phyloP scores from a whole-genome alignment of 1,140 invertebrate genomes.

The Lycorma delicatula region DNA sequence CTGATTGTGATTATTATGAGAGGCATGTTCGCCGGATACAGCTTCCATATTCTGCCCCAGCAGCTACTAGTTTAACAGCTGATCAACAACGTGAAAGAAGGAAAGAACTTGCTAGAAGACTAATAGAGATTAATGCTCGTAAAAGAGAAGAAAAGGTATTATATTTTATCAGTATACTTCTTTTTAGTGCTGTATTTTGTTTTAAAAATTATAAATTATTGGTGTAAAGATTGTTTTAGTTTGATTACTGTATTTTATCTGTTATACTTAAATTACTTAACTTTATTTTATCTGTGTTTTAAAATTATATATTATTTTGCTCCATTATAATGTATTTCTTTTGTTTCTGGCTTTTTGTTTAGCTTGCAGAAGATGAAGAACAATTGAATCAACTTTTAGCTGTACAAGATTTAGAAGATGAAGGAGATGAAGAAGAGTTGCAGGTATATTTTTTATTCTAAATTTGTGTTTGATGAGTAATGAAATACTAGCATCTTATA shows the following conservation, averaged over 20 bases:
- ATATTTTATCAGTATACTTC: no score
- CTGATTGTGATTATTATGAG: slow-evolving; percentile 73
- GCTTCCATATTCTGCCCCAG: slow-evolving; percentile 60
- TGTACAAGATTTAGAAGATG: slow-evolving; percentile 70
- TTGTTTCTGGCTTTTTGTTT: slow-evolving; percentile 25
- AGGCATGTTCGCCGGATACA: slow-evolving; percentile 75
- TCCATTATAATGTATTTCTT: no score
- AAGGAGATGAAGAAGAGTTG: slow-evolving; percentile 67
- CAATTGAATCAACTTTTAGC: slow-evolving; percentile 67
- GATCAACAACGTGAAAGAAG: slow-evolving; percentile 82
- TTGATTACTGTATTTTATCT: no score
- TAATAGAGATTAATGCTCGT: slow-evolving; percentile 77
- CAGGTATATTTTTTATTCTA: no score
- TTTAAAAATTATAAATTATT: no score
- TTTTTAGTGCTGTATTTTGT: no score
- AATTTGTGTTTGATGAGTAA: no score
- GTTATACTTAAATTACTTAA: no score
- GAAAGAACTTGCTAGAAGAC: slow-evolving; percentile 66
- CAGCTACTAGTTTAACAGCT: slow-evolving; percentile 42
- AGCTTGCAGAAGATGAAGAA: slow-evolving; percentile 80
- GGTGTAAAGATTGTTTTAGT: no score
- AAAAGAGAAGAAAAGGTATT: slow-evolving; percentile 73
- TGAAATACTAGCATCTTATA: no score
- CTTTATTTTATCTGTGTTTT: no score
- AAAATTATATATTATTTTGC: no score